A percentile compares a stretch with the other conserved stretches of the same genome.
phyloP scores from a whole-genome alignment of 2,113 vertebrate species.

The Pedionomus torquatus region DNA sequence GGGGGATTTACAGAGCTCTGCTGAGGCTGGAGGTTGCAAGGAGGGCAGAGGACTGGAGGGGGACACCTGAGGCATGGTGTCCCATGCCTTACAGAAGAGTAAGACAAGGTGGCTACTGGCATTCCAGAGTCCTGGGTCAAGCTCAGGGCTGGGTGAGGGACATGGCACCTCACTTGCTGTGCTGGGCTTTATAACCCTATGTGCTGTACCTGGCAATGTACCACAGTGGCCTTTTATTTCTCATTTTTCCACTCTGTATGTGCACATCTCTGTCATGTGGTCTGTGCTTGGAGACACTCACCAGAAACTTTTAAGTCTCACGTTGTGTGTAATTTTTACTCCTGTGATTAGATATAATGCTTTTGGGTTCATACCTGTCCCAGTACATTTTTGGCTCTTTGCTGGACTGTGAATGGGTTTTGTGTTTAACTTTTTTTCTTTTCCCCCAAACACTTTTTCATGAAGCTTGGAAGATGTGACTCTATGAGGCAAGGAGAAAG shows the following conservation, averaged over 20 bases:
- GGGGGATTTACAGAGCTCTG: background rate
- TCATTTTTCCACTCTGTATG: background rate
- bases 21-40: rapidly evolving
- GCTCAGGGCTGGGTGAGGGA: background rate
- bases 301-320: background rate
- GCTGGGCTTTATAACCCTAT: rapidly evolving
- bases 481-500: background rate
- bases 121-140: background rate
- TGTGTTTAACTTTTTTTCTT: background rate
- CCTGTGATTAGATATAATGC: background rate
- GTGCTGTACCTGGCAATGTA: rapidly evolving
- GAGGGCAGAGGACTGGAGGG: background rate
- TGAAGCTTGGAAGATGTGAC: background rate
- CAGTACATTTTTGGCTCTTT: background rate
- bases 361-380: background rate
- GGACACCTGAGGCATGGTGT: background rate
- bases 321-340: background rate
- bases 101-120: background rate
- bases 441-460: background rate
- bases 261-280: background rate
- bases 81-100: rapidly evolving
- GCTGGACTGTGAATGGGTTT: background rate
- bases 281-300: background rate
- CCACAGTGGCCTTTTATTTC: background rate
- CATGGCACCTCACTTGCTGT: rapidly evolving